Evolutionary conservation across 2,113 vertebrate genomes (phyloP), one percentile per base, ranked within the genome.

Genomic region (Lampris incognitus): DNA sequence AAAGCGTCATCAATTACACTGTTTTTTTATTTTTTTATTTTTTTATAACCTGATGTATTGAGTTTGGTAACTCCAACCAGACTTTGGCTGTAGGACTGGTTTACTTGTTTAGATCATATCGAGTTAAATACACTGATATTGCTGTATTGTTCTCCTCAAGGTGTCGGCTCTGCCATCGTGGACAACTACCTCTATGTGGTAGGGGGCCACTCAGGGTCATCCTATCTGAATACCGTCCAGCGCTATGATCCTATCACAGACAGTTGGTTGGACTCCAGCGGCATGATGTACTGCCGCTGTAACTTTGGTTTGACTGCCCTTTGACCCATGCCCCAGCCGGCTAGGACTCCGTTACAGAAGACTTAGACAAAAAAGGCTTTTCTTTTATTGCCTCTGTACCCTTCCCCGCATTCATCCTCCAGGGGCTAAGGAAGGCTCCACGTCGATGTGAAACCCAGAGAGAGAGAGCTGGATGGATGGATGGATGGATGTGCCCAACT

Each of bases 181-280:
- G 97, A 99, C 74, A 97, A 97, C 92, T 96, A 94, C 92, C 97
- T 99, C 65, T 99, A 99, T 36, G 98, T 99, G 44, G 98, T 99
- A 0, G 98, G 98, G 0, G 98, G 98, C 13, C 98, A 99, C 85
- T 99, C 98, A 0, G 98, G 98, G 37, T 99, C 98, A 0, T 98
- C 98, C 64, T 99, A 99, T 87, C 93, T 99, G 88, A 99, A 98
- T 92, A 96, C 96, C 10, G 97, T 99, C 57, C 98, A 99, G 92
- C 95, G 95, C 64, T 99, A 99, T 4, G 96, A 99, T 65, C 98
- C 98, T 9, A 95, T 98, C 88, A 95, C 96, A 0, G 97, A 99
- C 82, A 95, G 93, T 11, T 99, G 98, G 98, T 94, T 95, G 94
- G 97, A 99, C 94, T 97, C 96, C 0, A 97, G 96, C 1, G 97